These are phyloP conservation scores for Pemphredon lugubris DNA, from an alignment of 2,888 invertebrate species.

Conservation along the genomic window DNA sequence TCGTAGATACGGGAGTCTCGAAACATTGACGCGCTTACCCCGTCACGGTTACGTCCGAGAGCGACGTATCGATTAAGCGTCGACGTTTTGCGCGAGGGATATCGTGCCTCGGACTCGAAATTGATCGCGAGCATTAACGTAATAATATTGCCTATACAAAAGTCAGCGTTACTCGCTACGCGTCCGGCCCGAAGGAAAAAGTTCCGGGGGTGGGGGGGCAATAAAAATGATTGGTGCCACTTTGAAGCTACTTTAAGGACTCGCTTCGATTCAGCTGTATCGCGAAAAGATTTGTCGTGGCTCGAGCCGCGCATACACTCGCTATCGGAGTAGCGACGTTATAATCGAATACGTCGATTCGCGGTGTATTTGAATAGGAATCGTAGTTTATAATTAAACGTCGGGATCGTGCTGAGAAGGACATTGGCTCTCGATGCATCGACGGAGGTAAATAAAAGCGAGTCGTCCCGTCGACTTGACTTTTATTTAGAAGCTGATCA, in stretches of 20 bases:
- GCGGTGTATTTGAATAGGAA: not conserved
- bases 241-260: not conserved
- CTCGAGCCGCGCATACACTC: not conserved
- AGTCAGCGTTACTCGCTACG: constrained; percentile 3
- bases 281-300: too few species aligned
- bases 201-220: too few species aligned
- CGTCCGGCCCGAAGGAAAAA: too few species aligned
- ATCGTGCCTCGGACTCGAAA: constrained; percentile 40
- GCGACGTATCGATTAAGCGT: constrained; percentile 59
- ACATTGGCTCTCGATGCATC: not conserved
- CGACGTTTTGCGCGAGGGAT: constrained; percentile 27
- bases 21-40: constrained; percentile 53
- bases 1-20: constrained; percentile 32
- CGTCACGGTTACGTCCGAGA: constrained; percentile 45
- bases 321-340: not conserved
- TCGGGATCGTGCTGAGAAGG: not conserved
- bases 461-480: constrained; percentile 31
- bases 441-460: not conserved
- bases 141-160: constrained; percentile 28
- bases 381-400: constrained; percentile 1
- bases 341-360: not conserved
- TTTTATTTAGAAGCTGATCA: constrained; percentile 46
- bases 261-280: not conserved
- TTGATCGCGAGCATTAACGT: constrained; percentile 57
- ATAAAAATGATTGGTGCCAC: not conserved